These are phyloP conservation scores for Thinocorus orbignyianus DNA, from an alignment of 2,113 vertebrate genomes.

Conservation along the genomic window DNA sequence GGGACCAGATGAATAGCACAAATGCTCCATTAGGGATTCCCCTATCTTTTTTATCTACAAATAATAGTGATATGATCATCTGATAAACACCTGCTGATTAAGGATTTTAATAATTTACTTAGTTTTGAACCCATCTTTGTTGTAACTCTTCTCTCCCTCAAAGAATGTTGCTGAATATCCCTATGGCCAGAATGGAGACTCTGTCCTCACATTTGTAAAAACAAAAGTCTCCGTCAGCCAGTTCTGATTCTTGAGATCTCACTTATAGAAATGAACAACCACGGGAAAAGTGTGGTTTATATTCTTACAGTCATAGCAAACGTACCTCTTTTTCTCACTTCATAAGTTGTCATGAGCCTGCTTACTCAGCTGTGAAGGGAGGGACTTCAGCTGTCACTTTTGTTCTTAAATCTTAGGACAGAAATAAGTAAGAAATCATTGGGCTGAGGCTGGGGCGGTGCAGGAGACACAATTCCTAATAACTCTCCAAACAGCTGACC, in stretches of 20 bases:
- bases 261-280: not conserved
- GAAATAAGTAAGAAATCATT: not conserved
- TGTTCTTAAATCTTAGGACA: not conserved
- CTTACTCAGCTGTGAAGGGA: not conserved
- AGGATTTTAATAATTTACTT: not conserved
- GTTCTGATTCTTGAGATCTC: not conserved
- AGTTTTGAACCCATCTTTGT: not conserved
- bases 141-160: not conserved
- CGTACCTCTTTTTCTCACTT: not conserved
- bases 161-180: not conserved
- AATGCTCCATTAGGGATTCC: not conserved
- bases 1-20: not conserved
- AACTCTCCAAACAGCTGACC: not conserved
- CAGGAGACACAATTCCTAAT: not conserved
- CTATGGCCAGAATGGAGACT: not conserved
- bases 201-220: not conserved
- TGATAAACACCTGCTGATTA: not conserved
- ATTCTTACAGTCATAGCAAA: not conserved
- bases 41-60: not conserved
- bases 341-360: not conserved
- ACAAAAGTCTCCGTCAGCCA: not conserved
- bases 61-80: not conserved
- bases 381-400: not conserved
- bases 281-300: not conserved
- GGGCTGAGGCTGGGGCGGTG: not conserved